Evolutionary conservation across 2,797 vertebrate genomes (phyloP).

Genomic region (Rhinella marina): DNA sequence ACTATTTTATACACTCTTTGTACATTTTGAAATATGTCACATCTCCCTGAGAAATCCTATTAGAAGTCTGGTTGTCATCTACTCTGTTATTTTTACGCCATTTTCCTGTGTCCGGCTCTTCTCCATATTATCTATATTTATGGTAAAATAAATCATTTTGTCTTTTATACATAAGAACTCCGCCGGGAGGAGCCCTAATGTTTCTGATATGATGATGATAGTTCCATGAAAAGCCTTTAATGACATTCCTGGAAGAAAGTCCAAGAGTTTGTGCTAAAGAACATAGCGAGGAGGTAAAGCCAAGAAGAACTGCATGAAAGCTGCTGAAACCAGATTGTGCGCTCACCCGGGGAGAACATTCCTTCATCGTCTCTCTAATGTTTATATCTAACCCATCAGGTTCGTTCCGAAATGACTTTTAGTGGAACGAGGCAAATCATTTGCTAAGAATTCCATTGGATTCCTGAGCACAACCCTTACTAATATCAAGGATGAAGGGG

Average conservation of each 20-base stretch:
- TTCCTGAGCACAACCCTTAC: too few relatives aligned
- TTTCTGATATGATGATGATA: constrained; percentile 23
- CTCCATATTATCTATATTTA: too few relatives aligned
- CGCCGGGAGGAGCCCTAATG: background rate
- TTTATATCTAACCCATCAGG: constrained; percentile 34
- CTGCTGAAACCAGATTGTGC: constrained; percentile 56
- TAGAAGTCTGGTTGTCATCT: too few relatives aligned
- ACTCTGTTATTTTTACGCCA: too few relatives aligned
- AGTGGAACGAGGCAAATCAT: constrained; percentile 4
- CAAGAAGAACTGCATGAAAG: constrained; percentile 54
- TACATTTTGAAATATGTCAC: too few relatives aligned
- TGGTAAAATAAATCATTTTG: background rate
- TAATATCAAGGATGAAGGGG: too few relatives aligned
- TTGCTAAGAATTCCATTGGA: background rate
- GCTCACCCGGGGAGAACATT: constrained; percentile 29
- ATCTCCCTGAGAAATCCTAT: too few relatives aligned
- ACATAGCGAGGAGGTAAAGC: constrained; percentile 3
- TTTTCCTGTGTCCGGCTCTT: too few relatives aligned
- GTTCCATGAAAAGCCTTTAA: constrained; percentile 19
- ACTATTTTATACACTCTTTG: too few relatives aligned
- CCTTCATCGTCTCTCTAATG: constrained; percentile 11
- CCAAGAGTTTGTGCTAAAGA: constrained; percentile 26
- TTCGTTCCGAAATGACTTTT: constrained; percentile 18
- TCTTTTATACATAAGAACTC: background rate
- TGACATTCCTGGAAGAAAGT: constrained; percentile 37